Evolutionary conservation across 2,113 vertebrate genomes (phyloP).

Genomic region (Rana temporaria): DNA sequence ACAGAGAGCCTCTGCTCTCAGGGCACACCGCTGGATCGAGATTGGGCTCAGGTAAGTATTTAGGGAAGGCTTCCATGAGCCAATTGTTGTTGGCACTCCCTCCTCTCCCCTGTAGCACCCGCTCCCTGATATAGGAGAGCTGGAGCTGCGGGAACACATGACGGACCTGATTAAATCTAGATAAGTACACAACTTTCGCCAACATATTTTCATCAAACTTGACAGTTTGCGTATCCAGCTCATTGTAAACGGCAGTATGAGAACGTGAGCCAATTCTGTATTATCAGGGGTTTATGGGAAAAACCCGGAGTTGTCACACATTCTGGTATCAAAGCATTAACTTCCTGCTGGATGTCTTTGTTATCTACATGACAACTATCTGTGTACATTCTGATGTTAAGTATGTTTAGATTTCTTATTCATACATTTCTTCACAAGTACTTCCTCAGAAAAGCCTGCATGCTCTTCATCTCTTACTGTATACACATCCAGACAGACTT

Average conservation of each 20-base stretch:
- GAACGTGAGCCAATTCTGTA: background rate
- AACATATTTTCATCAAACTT: too few relatives aligned
- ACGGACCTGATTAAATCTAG: too few relatives aligned
- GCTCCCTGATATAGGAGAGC: too few relatives aligned
- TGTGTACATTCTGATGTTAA: background rate
- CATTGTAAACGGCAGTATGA: background rate
- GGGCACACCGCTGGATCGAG: too few relatives aligned
- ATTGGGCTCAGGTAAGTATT: too few relatives aligned
- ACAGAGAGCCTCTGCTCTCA: too few relatives aligned
- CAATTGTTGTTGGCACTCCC: too few relatives aligned
- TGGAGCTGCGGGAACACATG: too few relatives aligned
- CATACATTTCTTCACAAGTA: background rate
- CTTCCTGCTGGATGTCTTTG: constrained; percentile 11
- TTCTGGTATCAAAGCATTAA: background rate
- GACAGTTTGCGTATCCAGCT: too few relatives aligned
- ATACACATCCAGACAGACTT: background rate
- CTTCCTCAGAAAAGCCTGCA: background rate
- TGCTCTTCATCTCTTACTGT: background rate
- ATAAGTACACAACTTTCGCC: too few relatives aligned
- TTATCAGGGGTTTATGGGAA: constrained; percentile 15
- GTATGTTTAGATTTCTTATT: background rate
- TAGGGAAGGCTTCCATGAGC: too few relatives aligned
- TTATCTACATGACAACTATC: constrained; percentile 23
- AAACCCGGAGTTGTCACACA: constrained; percentile 11
- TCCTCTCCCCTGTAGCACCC: too few relatives aligned